These are phyloP conservation scores for Cyphotilapia sp. DNA, from an alignment of 2,113 vertebrate genomes.

Conservation along the genomic window DNA sequence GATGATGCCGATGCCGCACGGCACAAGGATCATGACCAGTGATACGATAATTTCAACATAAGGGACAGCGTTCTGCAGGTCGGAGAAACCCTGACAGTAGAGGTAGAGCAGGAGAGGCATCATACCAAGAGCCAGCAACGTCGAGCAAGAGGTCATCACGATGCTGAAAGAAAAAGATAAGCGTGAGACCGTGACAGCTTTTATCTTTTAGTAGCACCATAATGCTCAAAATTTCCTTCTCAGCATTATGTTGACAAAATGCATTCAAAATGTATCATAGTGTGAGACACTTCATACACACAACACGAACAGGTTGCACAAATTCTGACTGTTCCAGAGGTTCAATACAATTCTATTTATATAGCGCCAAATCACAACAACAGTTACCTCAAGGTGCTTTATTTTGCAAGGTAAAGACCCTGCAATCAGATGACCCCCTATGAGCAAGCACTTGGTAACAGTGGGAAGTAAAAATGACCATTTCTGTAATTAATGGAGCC, in stretches of 20 bases:
- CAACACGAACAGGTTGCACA: not conserved
- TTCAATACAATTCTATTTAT: not conserved
- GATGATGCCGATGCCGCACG: slow-evolving; percentile 70
- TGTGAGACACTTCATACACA: not conserved
- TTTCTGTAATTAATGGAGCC: not conserved
- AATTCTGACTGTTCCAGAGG: not conserved
- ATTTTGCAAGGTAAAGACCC: not conserved
- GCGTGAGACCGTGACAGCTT: not conserved
- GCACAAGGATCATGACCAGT: slow-evolving; percentile 68
- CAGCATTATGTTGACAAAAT: not conserved
- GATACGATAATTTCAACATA: slow-evolving; percentile 66
- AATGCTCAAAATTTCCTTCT: not conserved
- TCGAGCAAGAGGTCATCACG: slow-evolving; percentile 80
- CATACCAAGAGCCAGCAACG: slow-evolving; percentile 73
- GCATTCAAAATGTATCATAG: not conserved
- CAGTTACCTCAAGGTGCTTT: not conserved
- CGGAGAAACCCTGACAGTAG: slow-evolving; percentile 70
- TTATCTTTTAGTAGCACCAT: not conserved
- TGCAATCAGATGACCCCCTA: not conserved
- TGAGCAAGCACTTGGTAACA: not conserved
- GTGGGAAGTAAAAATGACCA: not conserved
- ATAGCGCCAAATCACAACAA: not conserved
- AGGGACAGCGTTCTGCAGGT: slow-evolving; percentile 68
- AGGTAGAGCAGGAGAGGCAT: slow-evolving; percentile 81
- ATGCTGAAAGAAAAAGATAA: slow-evolving; percentile 60